Conservation (phyloP, 2,113 vertebrate species). For the Ammodramus savannarum region DNA sequence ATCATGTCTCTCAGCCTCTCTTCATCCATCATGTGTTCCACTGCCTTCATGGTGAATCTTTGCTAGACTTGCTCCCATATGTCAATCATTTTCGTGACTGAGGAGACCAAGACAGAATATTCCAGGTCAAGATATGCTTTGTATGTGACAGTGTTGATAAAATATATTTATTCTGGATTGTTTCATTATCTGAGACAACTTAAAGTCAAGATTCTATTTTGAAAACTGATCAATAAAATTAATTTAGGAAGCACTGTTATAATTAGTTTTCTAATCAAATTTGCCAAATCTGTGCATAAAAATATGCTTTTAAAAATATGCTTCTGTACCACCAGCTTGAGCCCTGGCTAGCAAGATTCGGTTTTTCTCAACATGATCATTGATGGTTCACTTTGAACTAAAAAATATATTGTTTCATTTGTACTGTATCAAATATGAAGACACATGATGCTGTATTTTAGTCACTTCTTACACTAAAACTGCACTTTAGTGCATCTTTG, state of each 20-base stretch:
- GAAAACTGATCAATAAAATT: neutral
- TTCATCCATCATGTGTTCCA: neutral
- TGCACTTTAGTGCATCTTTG: neutral
- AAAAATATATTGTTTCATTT: neutral
- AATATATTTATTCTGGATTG: neutral
- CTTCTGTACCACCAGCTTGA: neutral
- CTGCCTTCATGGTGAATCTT: neutral
- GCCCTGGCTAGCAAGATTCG: neutral
- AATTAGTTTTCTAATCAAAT: neutral
- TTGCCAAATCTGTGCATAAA: neutral
- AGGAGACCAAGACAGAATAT: neutral
- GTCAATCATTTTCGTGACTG: neutral
- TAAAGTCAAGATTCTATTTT: neutral
- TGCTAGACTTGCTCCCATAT: neutral
- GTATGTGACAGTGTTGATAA: neutral
- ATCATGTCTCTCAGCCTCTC: neutral
- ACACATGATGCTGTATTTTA: neutral
- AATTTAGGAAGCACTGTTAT: neutral
- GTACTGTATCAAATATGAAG: neutral
- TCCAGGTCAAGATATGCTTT: neutral
- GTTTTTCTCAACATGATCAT: neutral
- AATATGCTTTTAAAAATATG: neutral
- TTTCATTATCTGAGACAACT: neutral
- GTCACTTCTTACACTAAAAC: neutral
- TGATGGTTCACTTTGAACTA: neutral